Conservation (phyloP, 2,888 invertebrate species). For the Seira ritae region DNA sequence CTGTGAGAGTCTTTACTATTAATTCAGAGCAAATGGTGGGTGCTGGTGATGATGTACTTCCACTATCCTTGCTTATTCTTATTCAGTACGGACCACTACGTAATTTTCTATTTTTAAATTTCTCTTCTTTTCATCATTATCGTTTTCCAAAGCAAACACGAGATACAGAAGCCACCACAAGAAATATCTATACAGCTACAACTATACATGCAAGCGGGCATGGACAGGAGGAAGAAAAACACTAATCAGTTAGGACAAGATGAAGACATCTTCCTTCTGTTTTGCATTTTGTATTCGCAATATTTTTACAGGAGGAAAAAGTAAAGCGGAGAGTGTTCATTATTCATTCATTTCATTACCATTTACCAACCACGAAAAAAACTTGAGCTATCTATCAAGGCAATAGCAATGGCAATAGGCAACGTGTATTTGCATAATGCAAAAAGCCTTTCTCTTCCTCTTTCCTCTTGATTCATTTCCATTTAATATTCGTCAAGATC, state of each 20-base stretch:
- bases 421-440: neutral
- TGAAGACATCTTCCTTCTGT: neutral
- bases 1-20: neutral
- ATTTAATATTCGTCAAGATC: neutral
- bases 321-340: too few species aligned
- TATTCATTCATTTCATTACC: neutral
- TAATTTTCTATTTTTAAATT: slow-evolving; percentile 63
- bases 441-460: neutral
- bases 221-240: neutral
- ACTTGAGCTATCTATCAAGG: neutral
- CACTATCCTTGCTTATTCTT: slow-evolving; percentile 6
- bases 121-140: neutral
- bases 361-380: neutral
- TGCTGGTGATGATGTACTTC: slow-evolving; percentile 8
- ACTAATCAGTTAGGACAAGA: neutral
- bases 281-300: too few species aligned
- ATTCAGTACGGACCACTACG: slow-evolving; percentile 21
- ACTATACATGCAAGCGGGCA: neutral
- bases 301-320: too few species aligned
- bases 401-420: neutral
- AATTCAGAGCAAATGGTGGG: neutral
- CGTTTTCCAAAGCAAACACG: too few species aligned
- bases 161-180: too few species aligned
- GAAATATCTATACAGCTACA: neutral
- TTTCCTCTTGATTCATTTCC: neutral